Evolutionary conservation across 2,888 invertebrate genomes (phyloP).

Genomic region (Hybos culiciformis): DNA sequence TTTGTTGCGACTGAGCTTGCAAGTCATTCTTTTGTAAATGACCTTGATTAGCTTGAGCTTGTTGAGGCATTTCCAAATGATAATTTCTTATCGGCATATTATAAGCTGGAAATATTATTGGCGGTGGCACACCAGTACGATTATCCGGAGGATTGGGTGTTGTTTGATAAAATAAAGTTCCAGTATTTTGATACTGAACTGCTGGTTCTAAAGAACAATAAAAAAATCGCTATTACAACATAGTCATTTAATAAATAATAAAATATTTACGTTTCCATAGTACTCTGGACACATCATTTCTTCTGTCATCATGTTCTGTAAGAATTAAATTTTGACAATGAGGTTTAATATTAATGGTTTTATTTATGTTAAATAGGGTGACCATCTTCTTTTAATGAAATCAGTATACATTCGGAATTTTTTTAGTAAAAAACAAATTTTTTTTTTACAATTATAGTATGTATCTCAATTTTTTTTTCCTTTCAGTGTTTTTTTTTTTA

Average conservation of each 20-base stretch:
- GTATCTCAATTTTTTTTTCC: too few relatives aligned
- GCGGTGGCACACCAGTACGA: conserved; percentile 20
- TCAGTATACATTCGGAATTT: too few relatives aligned
- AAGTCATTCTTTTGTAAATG: conserved; percentile 19
- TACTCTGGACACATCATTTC: conserved; percentile 67
- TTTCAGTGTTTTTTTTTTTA: too few relatives aligned
- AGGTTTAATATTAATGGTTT: too few relatives aligned
- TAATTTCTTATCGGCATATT: conserved; percentile 30
- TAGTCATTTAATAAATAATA: neutral
- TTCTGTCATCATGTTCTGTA: conserved; percentile 63
- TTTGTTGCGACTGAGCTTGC: conserved; percentile 23
- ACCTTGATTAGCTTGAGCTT: conserved; percentile 16
- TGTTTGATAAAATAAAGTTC: conserved; percentile 40
- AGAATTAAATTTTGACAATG: too few relatives aligned
- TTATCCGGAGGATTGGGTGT: conserved; percentile 34
- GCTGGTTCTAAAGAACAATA: conserved; percentile 35
- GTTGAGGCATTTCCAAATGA: conserved; percentile 28
- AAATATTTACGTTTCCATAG: conserved; percentile 70
- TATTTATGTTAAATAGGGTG: too few relatives aligned
- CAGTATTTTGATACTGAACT: conserved; percentile 38
- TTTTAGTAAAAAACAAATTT: too few relatives aligned
- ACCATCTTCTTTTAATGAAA: conserved; percentile 30
- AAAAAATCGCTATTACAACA: neutral
- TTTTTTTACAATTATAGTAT: too few relatives aligned
- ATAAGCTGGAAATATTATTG: conserved; percentile 28